Percentiles rank a stretch among this genome's conserved stretches.
Evolutionary conservation across 2,888 invertebrate species (phyloP).

Genomic region (Dryobota labecula): DNA sequence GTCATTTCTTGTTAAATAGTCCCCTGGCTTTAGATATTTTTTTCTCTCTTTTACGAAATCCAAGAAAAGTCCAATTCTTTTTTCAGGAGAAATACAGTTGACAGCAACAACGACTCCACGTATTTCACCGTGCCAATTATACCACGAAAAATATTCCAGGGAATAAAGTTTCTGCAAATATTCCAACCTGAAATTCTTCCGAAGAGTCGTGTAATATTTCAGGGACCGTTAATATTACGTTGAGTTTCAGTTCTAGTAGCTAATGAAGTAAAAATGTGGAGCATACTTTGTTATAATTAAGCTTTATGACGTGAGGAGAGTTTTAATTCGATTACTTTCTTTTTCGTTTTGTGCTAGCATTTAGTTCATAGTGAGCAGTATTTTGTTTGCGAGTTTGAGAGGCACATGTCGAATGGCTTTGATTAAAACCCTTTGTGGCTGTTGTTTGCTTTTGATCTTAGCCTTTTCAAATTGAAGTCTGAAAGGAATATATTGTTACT

Average conservation of each 20-base stretch:
- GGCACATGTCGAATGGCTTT: background rate
- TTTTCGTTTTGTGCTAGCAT: conserved; percentile 11
- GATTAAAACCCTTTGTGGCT: conserved; percentile 1
- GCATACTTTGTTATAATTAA: conserved; percentile 37
- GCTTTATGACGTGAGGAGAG: background rate
- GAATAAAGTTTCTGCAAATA: conserved; percentile 18
- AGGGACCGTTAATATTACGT: conserved; percentile 19
- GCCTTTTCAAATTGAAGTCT: background rate
- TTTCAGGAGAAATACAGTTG: background rate
- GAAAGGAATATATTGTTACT: too few relatives aligned
- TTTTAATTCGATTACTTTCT: conserved; percentile 23
- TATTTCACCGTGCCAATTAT: conserved; percentile 31
- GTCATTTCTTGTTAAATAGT: background rate
- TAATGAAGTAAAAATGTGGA: conserved; percentile 34
- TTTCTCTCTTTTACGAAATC: background rate
- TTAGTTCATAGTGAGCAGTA: background rate
- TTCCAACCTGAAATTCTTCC: conserved; percentile 5
- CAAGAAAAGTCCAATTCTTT: background rate
- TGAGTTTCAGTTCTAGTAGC: conserved; percentile 20
- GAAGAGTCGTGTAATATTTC: conserved; percentile 24
- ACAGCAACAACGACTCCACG: background rate
- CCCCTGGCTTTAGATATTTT: background rate
- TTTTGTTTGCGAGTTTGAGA: background rate
- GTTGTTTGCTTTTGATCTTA: background rate
- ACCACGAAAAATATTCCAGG: conserved; percentile 17